phyloP scores from a whole-genome alignment of 2,113 vertebrate species.

The Oceanites oceanicus region DNA sequence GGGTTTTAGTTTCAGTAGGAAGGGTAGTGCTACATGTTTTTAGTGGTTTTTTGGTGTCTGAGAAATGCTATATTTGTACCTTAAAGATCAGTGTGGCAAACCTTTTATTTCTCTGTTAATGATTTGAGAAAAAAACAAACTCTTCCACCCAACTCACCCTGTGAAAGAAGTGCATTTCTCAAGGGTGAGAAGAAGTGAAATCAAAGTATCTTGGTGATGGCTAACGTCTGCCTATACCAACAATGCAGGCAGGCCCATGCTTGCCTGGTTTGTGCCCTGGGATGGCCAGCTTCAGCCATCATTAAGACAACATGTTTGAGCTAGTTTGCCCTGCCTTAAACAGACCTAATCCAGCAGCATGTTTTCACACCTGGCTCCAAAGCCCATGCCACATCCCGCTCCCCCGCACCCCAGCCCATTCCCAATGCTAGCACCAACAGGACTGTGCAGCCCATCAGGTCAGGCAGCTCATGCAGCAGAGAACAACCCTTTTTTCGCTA shows the following conservation, averaged over 20 bases:
- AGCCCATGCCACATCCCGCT: neutral
- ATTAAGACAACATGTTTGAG: neutral
- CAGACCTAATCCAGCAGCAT: neutral
- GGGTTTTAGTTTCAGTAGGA: neutral
- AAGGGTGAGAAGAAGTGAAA: neutral
- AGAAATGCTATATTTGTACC: neutral
- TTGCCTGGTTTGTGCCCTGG: neutral
- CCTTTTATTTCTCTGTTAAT: neutral
- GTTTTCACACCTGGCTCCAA: neutral
- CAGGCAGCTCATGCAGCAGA: neutral
- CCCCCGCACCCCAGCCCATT: neutral
- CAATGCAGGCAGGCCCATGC: neutral
- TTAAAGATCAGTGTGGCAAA: neutral
- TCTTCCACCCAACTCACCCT: neutral
- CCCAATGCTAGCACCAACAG: fast-evolving
- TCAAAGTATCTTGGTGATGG: neutral
- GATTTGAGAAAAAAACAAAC: neutral
- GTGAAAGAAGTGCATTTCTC: neutral
- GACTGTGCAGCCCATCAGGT: neutral
- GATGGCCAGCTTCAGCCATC: neutral
- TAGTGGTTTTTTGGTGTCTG: neutral
- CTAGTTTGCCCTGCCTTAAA: neutral
- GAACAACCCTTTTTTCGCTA: neutral
- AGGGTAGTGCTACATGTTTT: neutral
- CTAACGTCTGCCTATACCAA: neutral